Evolutionary conservation across 2,113 vertebrate species (phyloP).

Genomic region (Pelecanus crispus): DNA sequence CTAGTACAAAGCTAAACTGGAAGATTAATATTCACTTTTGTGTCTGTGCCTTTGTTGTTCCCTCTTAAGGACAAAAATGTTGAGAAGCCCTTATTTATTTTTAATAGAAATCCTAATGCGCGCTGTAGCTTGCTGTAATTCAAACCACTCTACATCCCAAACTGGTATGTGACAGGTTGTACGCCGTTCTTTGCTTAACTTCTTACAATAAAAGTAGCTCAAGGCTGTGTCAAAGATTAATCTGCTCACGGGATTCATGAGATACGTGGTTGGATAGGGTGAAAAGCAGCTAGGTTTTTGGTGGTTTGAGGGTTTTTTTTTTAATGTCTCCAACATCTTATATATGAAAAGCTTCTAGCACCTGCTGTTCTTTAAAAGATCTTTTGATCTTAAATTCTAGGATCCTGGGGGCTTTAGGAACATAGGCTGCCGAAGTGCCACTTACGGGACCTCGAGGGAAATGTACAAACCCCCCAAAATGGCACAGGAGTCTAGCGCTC

Average conservation of each 20-base stretch:
- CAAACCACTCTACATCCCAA: not conserved
- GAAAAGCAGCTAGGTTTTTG: not conserved
- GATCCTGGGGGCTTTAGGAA: slow-evolving; percentile 22
- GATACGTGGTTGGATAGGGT: not conserved
- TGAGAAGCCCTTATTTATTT: slow-evolving; percentile 56
- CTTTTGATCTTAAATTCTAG: slow-evolving; percentile 53
- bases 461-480: not conserved
- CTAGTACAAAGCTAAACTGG: not conserved
- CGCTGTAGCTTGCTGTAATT: not conserved
- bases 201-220: slow-evolving; percentile 30
- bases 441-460: not conserved
- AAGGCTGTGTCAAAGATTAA: slow-evolving; percentile 60
- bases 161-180: slow-evolving; percentile 10
- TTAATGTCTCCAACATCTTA: not conserved
- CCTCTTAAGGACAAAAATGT: slow-evolving; percentile 7
- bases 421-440: not conserved
- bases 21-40: slow-evolving; percentile 53
- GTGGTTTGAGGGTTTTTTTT: not conserved
- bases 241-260: not conserved
- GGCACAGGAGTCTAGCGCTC: not conserved
- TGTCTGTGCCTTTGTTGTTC: slow-evolving; percentile 18
- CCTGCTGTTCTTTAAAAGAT: slow-evolving; percentile 45
- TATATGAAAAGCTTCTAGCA: slow-evolving; percentile 31
- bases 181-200: slow-evolving; percentile 21
- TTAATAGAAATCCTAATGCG: slow-evolving; percentile 12